Base-by-base conservation (phyloP, 2,888 invertebrate species). In the Endomychus coccineus region DNA sequence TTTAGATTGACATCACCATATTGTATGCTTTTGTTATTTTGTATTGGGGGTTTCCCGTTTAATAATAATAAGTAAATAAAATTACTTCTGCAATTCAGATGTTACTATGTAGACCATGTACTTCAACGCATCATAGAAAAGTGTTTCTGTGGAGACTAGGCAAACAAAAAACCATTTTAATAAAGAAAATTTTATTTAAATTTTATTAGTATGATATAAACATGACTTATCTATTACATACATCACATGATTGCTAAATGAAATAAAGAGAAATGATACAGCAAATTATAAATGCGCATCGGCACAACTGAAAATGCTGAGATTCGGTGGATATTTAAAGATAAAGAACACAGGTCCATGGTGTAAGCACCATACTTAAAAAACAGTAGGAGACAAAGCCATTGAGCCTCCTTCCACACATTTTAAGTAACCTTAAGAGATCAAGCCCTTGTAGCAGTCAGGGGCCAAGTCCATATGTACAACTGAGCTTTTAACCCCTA, bases 231-330 rank as follows among this genome's bases (percentile, higher is more conserved):
- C 56, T 50, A 58, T 58, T 58, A 62, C 58, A 63, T 62, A 61
- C 61, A 62, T 63, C 63, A 63, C 62, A 64, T 64, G 58, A 54
- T 62, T 57, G 58, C 62, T 61, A 61, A 59, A 52, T 54, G 52
- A 55, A 56, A 35, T 39, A 43, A 44, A 35, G 40, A 41, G 43
- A 46, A 46, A 39, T 36, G n/a, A n/a, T n/a, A n/a, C n/a, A n/a
- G n/a, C n/a, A n/a, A 48, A 48, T 41, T 44, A 36, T 38, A 44
- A 35, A 40, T 44, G 39, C 40, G 28, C 34, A 32, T 39, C 19
- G 29, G 24, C 25, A 16, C 39, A 36, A 37, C 37, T 32, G 27
- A 36, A 15, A 36, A 30, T 36, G 29, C 36, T 36, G 30, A 22
- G 17, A 29, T 22, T 36, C 11, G 27, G 28, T 36, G 24, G 28